A percentile compares a stretch with the other conserved stretches of the same genome.
phyloP scores from a whole-genome alignment of 2,113 vertebrate genomes.

The Chloebia gouldiae region DNA sequence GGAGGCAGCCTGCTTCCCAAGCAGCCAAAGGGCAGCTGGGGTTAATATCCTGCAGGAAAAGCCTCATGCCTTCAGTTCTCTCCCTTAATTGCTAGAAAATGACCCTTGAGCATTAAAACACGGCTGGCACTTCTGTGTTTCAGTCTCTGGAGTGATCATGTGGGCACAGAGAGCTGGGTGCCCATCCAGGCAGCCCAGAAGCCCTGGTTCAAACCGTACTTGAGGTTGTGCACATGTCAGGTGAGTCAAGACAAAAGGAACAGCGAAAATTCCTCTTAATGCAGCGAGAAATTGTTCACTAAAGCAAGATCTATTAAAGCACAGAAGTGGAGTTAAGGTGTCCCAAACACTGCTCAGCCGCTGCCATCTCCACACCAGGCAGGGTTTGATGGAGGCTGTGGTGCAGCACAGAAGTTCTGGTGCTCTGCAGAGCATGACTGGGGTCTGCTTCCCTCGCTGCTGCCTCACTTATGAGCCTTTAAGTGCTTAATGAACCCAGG shows the following conservation, averaged over 20 bases:
- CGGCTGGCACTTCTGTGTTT: background rate
- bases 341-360: background rate
- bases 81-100: slow-evolving; percentile 30
- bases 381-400: background rate
- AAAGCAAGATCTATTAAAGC: background rate
- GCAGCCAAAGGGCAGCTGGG: background rate
- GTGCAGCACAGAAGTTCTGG: background rate
- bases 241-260: background rate
- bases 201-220: background rate
- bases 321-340: background rate
- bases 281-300: background rate
- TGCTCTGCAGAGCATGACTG: background rate
- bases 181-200: background rate
- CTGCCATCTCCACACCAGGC: background rate
- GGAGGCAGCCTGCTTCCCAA: background rate
- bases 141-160: background rate
- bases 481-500: slow-evolving; percentile 37
- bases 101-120: background rate
- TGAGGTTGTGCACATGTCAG: background rate
- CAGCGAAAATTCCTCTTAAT: background rate
- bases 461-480: slow-evolving; percentile 5
- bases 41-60: slow-evolving; percentile 1
- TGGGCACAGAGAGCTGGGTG: background rate
- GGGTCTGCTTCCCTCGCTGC: background rate
- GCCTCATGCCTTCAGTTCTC: background rate